Evolutionary conservation across 2,888 invertebrate genomes (phyloP), one percentile per base, ranked within the genome.

Genomic region (Gymnosoma rotundatum): DNA sequence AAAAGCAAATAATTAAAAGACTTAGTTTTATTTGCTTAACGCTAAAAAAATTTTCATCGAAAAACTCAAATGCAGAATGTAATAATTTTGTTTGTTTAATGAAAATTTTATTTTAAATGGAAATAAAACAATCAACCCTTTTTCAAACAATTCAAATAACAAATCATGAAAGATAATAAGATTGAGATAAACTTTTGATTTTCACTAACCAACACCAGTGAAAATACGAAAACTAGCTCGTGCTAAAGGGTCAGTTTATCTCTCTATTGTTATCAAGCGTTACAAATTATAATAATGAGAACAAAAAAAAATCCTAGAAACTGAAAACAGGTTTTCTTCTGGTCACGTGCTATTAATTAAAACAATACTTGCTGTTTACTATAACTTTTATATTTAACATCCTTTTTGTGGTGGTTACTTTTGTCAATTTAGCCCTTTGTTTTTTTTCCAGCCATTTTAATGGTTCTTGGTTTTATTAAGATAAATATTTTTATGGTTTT

Each of bases 271-370:
- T 14, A 21, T 20, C 8, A 54, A 58, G 56, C 72, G 63, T 84
- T 80, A 84, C 72, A 74, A 58, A 64, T 42, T 42, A 12, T 4
- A 42, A 42, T 12, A 42, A 74, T 32, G 32, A 42, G 1, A 48
- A 45, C 10, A 25, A 25, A 25, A 25, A 10, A 25, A 76, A 79
- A 79, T 69, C 60, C 60, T 58, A 18, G 14, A 38, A 61, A 72
- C 1, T 12, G 2, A 18, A 61, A 86, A 86, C 86, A 86, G 84
- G 86, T 86, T 86, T 83, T 10, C 84, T 86, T 81, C 12, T 38
- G 69, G 83, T 83, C 86, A 86, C 86, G 86, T 86, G 86, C 84
- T 72, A 61, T 25, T 74, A 80, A 86, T 86, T 86, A 84, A 86
- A 85, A 82, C 67, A 66, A 78, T 72, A 76, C 36, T 5, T 25